These are phyloP conservation scores for Parauchenoglanis ngamensis DNA, from an alignment of 2,797 vertebrate species.

Conservation along the genomic window DNA sequence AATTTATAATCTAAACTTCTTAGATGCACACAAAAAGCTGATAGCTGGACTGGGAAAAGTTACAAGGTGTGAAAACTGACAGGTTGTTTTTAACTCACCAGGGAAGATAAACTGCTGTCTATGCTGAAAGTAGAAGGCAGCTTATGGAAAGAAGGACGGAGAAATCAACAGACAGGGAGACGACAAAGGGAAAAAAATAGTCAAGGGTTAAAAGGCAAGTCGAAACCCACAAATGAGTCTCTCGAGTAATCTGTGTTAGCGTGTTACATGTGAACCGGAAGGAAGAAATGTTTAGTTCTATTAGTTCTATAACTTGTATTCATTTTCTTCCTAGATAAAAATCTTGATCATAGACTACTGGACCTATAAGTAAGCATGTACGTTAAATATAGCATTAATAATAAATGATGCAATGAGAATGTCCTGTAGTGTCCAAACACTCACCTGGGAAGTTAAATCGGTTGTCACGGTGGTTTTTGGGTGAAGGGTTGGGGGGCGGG, in stretches of 20 bases:
- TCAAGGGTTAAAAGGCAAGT: slow-evolving; percentile 45
- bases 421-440: neutral
- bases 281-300: neutral
- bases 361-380: neutral
- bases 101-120: slow-evolving; percentile 99
- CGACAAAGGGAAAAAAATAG: slow-evolving; percentile 57
- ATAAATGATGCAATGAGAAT: neutral
- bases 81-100: slow-evolving; percentile 83
- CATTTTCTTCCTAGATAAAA: neutral
- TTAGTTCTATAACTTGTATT: neutral
- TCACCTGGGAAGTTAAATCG: slow-evolving; percentile 96
- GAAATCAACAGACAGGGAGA: slow-evolving; percentile 57
- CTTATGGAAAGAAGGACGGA: slow-evolving; percentile 73
- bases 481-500: slow-evolving; percentile 94
- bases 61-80: neutral
- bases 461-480: slow-evolving; percentile 89
- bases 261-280: neutral
- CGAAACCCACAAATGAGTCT: neutral
- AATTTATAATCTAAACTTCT: neutral
- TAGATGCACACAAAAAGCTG: slow-evolving; percentile 1
- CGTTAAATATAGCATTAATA: neutral
- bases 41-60: slow-evolving; percentile 27
- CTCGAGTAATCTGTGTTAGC: slow-evolving; percentile 49
- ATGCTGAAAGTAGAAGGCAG: slow-evolving; percentile 99
- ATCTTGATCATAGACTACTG: neutral